phyloP scores from a whole-genome alignment of 1,140 invertebrate genomes.

The Penaeus vannamei region DNA sequence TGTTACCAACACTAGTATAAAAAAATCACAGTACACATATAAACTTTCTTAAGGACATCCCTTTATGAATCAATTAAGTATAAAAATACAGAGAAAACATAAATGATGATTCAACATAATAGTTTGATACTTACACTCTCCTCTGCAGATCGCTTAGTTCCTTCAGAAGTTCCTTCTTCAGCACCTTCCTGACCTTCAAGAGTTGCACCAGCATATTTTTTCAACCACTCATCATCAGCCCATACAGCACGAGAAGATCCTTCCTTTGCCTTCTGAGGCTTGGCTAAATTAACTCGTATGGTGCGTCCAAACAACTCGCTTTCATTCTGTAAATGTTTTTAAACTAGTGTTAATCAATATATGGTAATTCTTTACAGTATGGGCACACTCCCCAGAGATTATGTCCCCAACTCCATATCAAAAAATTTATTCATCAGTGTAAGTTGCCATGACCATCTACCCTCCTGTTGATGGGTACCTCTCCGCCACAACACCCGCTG shows the following conservation, averaged over 20 bases:
- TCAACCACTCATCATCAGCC: constrained; percentile 97
- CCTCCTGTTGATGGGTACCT: too few relatives aligned
- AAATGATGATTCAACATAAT: too few relatives aligned
- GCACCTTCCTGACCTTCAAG: constrained; percentile 73
- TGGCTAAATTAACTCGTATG: constrained; percentile 96
- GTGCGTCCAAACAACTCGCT: constrained; percentile 97
- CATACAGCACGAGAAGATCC: constrained; percentile 95
- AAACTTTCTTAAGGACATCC: too few relatives aligned
- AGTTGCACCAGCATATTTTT: constrained; percentile 93
- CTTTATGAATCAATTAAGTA: too few relatives aligned
- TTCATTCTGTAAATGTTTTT: constrained; percentile 86
- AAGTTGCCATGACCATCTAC: too few relatives aligned
- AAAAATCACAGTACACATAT: too few relatives aligned
- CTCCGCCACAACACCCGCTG: too few relatives aligned
- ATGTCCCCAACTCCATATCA: too few relatives aligned
- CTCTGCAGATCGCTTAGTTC: constrained; percentile 30
- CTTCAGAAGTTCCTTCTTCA: constrained; percentile 18
- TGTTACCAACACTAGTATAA: too few relatives aligned
- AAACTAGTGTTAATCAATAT: neutral
- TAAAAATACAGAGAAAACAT: too few relatives aligned
- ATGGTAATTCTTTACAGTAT: neutral
- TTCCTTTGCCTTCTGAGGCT: constrained; percentile 91
- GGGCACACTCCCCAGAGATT: too few relatives aligned
- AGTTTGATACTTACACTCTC: constrained; percentile 14
- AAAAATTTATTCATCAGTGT: too few relatives aligned